Base-by-base conservation (phyloP, 2,888 invertebrate genomes). In the Philhelius pedissequus region DNA sequence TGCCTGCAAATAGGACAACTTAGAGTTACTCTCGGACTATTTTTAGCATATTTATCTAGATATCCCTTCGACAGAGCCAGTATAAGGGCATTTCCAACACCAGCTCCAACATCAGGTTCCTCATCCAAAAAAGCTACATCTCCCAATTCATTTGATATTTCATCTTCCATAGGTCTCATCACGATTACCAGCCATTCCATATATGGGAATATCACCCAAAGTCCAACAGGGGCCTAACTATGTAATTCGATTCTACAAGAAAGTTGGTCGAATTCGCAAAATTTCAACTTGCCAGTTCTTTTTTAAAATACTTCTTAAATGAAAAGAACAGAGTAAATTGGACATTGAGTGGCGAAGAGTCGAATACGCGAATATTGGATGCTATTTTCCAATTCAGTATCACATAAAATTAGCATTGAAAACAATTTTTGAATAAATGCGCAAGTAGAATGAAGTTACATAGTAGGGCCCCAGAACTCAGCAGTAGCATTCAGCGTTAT, bases 381-480 rank as follows among this genome's bases (percentile, higher is more conserved):
- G n/a, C n/a, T n/a, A n/a, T n/a, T n/a, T n/a, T n/a, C n/a, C n/a
- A n/a, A n/a, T n/a, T n/a, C n/a, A n/a, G n/a, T n/a, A n/a, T n/a
- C n/a, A n/a, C n/a, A n/a, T n/a, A n/a, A n/a, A n/a, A n/a, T n/a
- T n/a, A n/a, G n/a, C n/a, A n/a, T n/a, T n/a, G n/a, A n/a, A n/a
- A n/a, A n/a, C n/a, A n/a, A n/a, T n/a, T n/a, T n/a, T n/a, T n/a
- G n/a, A n/a, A n/a, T n/a, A n/a, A n/a, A n/a, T n/a, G n/a, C n/a
- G n/a, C n/a, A n/a, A n/a, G n/a, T n/a, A n/a, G n/a, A n/a, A n/a
- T n/a, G n/a, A n/a, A n/a, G n/a, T n/a, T n/a, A n/a, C n/a, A n/a
- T n/a, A n/a, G n/a, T n/a, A n/a, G n/a, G n/a, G n/a, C 98, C 94
- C 90, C 99, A 99, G 93, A 99, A 99, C 93, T 99, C 99, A 0